These are phyloP conservation scores for Salvelinus sp. DNA, from an alignment of 2,113 vertebrate species.

Conservation along the genomic window DNA sequence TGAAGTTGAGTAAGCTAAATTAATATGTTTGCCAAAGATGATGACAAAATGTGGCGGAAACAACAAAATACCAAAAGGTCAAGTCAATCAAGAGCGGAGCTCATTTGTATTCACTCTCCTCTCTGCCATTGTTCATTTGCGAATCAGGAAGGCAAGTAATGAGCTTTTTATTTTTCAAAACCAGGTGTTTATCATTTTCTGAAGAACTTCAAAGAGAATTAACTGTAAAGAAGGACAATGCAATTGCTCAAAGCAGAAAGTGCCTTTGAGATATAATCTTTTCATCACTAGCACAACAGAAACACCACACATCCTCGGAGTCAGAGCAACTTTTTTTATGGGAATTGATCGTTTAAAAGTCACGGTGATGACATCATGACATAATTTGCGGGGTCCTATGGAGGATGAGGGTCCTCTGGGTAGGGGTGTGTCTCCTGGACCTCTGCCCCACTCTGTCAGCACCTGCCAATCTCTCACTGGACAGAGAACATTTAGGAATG, in stretches of 20 bases:
- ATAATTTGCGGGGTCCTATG: neutral
- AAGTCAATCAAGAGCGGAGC: conserved; percentile 53
- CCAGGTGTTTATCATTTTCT: conserved; percentile 59
- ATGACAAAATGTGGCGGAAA: neutral
- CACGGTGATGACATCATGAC: conserved; percentile 48
- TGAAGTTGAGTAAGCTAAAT: neutral
- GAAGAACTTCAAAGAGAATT: conserved; percentile 49
- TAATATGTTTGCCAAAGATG: too few relatives aligned
- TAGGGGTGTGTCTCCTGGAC: conserved; percentile 5
- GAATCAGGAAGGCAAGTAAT: conserved; percentile 56
- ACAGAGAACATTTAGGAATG: conserved; percentile 42
- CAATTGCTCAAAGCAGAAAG: conserved; percentile 39
- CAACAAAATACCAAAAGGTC: conserved; percentile 47
- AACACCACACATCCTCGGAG: too few relatives aligned
- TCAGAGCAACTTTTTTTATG: too few relatives aligned
- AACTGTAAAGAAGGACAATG: conserved; percentile 44
- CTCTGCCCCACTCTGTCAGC: conserved; percentile 51
- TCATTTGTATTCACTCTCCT: conserved; percentile 58
- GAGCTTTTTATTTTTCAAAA: conserved; percentile 57
- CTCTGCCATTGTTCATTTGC: conserved; percentile 65
- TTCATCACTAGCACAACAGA: too few relatives aligned
- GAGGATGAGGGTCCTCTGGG: neutral
- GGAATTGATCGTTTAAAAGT: conserved; percentile 31
- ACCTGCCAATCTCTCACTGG: conserved; percentile 54
- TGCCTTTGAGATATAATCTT: neutral